Base-by-base conservation (phyloP, 2,888 invertebrate species). In the Cheilosia vernalis region DNA sequence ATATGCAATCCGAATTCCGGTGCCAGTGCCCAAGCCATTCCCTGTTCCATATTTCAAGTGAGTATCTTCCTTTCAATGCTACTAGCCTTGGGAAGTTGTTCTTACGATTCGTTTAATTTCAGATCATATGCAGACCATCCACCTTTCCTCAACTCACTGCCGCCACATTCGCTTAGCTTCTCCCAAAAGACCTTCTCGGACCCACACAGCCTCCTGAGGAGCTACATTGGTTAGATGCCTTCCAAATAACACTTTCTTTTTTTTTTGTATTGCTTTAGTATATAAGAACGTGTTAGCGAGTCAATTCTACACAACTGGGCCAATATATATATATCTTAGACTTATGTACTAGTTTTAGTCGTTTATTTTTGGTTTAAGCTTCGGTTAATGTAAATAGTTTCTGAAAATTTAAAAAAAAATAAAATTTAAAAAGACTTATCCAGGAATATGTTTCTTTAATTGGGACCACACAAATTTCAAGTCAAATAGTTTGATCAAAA, bases 11-110 rank as follows among this genome's bases (percentile, higher is more conserved):
- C 56, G 79, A 10, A 53, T 84, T 47, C 84, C 84, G n/a, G 74
- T 70, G 10, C 80, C 85, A 21, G 40, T 80, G 4, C 70, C 85
- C 15, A 49, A 42, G 17, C 85, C 85, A 56, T 84, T 55, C 63
- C 67, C 82, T 0, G 17, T 47, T n/a, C 44, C n/a, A n/a, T 47
- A 47, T 47, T 47, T 37, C 9, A 21, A 37, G 10, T 37, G 6
- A 51, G 24, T 51, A 51, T 24, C 15, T 10, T 9, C 17, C 4
- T 44, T 44, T 7, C 4, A 44, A 7, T 6, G n/a, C 17, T 7
- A 1, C 30, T 30, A 30, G 2, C 0, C 2, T 2, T 30, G 30
- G 30, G 2, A 30, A 9, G 17, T 44, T 5, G 6, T 40, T 37
- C n/a, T n/a, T n/a, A 37, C 15, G 17, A 7, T 3, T 24, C 10